phyloP scores from a whole-genome alignment of 1,140 invertebrate genomes.

The Ganaspis sp. region DNA sequence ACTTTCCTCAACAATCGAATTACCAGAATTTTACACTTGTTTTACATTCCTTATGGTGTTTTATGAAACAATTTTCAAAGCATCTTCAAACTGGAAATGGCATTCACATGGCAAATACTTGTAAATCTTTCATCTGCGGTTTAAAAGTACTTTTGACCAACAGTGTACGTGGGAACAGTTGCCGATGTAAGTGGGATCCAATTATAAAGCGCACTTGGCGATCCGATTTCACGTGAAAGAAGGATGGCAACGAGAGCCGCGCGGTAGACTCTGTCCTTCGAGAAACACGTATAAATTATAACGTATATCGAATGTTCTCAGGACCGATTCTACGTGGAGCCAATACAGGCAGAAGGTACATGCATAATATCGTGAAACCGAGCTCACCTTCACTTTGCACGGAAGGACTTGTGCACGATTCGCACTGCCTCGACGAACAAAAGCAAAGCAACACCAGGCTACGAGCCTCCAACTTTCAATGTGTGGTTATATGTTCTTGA shows the following conservation, averaged over 20 bases:
- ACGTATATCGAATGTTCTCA: slow-evolving; percentile 18
- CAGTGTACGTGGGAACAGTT: not conserved
- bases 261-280: not conserved
- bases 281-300: slow-evolving; percentile 25
- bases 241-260: not conserved
- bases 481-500: slow-evolving; percentile 19
- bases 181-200: slow-evolving; percentile 15
- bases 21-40: no score
- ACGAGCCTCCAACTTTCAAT: slow-evolving; percentile 10
- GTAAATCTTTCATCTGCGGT: not conserved
- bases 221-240: slow-evolving; percentile 21
- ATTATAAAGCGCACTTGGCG: slow-evolving; percentile 26
- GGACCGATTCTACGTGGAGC: slow-evolving; percentile 2
- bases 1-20: not conserved
- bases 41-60: no score
- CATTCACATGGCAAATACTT: no score
- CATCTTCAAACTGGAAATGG: no score
- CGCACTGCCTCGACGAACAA: slow-evolving; percentile 19
- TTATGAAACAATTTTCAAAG: not conserved
- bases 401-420: slow-evolving; percentile 26
- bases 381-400: slow-evolving; percentile 21
- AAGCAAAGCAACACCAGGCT: slow-evolving; percentile 16
- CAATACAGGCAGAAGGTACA: slow-evolving; percentile 25
- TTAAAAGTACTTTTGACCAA: not conserved
- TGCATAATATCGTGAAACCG: slow-evolving; percentile 28